Conservation (phyloP, 1,140 invertebrate genomes). For the Drosophila busckii region DNA sequence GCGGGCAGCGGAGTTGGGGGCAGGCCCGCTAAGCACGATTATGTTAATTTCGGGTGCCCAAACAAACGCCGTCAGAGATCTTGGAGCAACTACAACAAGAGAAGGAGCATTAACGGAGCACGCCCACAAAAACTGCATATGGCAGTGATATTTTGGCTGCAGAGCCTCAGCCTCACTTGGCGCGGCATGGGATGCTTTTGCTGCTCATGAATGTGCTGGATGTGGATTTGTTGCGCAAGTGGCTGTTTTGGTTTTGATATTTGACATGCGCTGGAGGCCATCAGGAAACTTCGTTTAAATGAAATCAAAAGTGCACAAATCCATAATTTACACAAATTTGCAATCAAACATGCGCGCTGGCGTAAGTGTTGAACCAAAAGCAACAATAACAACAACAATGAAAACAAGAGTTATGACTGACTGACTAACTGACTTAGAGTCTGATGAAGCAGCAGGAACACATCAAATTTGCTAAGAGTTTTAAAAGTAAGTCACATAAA, state of each 20-base stretch:
- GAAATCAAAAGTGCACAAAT: conserved; percentile 77
- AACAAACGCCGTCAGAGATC: neutral
- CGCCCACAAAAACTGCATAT: conserved; percentile 75
- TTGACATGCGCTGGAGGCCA: conserved; percentile 73
- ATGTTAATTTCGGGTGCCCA: conserved; percentile 55
- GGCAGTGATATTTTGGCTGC: conserved; percentile 62
- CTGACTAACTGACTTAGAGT: no score
- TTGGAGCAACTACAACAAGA: conserved; percentile 24
- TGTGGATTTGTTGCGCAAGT: conserved; percentile 58
- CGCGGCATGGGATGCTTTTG: conserved; percentile 31
- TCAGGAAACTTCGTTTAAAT: conserved; percentile 77
- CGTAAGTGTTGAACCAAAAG: neutral
- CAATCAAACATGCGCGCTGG: conserved; percentile 19
- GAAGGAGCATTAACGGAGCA: conserved; percentile 63
- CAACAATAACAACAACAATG: neutral
- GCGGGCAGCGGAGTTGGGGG: neutral
- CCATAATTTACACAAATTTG: conserved; percentile 75
- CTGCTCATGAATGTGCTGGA: conserved; percentile 38
- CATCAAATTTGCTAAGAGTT: no score
- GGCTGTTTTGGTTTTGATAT: conserved; percentile 63
- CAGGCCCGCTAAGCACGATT: conserved; percentile 55
- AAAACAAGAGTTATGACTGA: no score
- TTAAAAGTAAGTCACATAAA: no score
- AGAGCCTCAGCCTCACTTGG: conserved; percentile 21
- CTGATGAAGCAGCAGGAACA: no score